Conservation (phyloP, 2,888 invertebrate species). For the Chalcis sispes region DNA sequence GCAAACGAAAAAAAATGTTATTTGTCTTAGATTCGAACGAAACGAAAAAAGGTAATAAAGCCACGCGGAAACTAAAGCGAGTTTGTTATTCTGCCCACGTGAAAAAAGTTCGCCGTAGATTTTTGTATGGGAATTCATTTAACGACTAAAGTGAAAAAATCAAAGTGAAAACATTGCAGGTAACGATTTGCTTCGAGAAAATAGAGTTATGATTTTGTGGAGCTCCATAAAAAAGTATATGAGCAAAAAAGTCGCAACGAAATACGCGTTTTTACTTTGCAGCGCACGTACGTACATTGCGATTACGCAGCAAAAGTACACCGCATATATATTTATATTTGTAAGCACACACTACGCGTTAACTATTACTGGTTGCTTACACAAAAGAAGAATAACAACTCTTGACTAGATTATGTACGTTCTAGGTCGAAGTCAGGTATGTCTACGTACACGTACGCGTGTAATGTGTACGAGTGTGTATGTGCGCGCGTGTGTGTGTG, state of each 20-base stretch:
- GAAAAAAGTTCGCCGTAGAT: background rate
- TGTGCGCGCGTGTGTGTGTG: background rate
- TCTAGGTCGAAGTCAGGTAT: no score
- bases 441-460: background rate
- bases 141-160: background rate
- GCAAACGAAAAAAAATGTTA: background rate
- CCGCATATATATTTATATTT: no score
- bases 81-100: background rate
- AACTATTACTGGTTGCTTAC: no score
- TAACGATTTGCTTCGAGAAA: conserved; percentile 17
- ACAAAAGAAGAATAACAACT: no score
- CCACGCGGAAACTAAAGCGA: background rate
- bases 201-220: conserved; percentile 36
- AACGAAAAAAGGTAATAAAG: background rate
- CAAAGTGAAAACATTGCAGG: background rate
- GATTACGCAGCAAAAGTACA: no score
- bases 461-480: background rate
- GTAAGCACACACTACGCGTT: no score
- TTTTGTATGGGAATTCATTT: conserved; percentile 5
- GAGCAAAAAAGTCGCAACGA: conserved; percentile 23
- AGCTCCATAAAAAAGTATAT: conserved; percentile 2
- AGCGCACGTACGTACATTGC: no score
- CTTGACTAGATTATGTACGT: no score
- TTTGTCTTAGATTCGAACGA: conserved; percentile 11
- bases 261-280: no score